Evolutionary conservation across 92 coral and sea anemone species (phyloP).

Genomic region (Diadumene lineata): DNA sequence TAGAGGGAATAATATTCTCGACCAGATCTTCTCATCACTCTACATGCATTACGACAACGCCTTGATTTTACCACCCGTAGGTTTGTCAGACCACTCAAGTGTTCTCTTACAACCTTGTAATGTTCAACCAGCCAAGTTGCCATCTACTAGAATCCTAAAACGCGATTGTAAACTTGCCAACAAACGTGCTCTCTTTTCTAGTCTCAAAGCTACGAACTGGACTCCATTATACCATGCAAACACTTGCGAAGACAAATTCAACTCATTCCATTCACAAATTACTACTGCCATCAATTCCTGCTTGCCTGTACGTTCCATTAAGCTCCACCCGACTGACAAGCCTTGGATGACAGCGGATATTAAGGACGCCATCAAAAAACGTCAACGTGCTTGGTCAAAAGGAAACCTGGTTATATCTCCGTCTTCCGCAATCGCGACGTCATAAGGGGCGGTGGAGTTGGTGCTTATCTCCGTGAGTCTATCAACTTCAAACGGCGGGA

Average conservation of each 20-base stretch:
- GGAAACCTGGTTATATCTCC: too few species aligned
- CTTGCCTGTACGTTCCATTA: constrained; percentile 11
- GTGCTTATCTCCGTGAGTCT: too few species aligned
- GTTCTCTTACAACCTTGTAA: constrained; percentile 34
- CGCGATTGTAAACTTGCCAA: constrained; percentile 40
- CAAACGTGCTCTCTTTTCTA: constrained; percentile 5
- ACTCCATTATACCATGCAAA: constrained; percentile 16
- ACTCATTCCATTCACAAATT: background rate
- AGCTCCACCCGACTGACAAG: constrained; percentile 53
- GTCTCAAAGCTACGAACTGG: constrained; percentile 31
- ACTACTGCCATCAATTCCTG: background rate
- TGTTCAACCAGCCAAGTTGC: background rate
- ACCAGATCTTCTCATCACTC: constrained; percentile 26
- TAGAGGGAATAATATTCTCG: constrained; percentile 28
- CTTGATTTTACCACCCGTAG: constrained; percentile 42
- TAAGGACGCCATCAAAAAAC: constrained; percentile 12
- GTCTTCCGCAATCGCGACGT: too few species aligned
- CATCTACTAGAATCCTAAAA: constrained; percentile 25
- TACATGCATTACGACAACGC: constrained; percentile 20
- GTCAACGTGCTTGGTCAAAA: constrained; percentile 52
- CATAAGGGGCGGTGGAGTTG: too few species aligned
- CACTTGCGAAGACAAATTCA: constrained; percentile 15
- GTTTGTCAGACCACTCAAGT: constrained; percentile 52
- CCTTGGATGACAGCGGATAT: constrained; percentile 38
- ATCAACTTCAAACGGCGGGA: too few species aligned